Evolutionary conservation across 2,113 vertebrate species (phyloP), one percentile per base, ranked within the genome.

Genomic region (Mionectes macconnelli): DNA sequence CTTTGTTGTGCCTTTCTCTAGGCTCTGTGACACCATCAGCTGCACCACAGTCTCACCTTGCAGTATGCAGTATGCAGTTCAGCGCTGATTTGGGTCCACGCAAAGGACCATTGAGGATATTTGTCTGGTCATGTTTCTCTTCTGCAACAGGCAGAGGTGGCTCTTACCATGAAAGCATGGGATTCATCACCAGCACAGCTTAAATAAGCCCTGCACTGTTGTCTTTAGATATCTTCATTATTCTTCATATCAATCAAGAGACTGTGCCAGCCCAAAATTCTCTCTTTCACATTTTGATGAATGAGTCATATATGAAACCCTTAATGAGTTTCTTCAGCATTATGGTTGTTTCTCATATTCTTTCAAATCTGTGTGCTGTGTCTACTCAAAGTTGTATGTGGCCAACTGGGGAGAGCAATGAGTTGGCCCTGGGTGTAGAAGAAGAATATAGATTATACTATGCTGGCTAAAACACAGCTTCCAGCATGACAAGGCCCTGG

Each of bases 381-480:
- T 35, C n/a, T 62, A 2, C 60, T 40, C 63, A 24, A 39, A 45
- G 40, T 59, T 27, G 31, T 33, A 5, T 18, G 23, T 37, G 37
- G 8, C 8, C 42, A 82, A 0, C 30, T 33, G 23, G 8, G 19
- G 18, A 81, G 24, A 49, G 27, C 40, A 37, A 20, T 8, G 12
- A 74, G 7, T 3, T 27, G 15, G 10, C 6, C 23, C 14, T 21
- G 53, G 45, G 2, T 35, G 21, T 66, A 45, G 39, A 78, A 72
- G 52, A 33, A 33, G 20, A 14, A 35, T 14, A 5, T 1, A 4
- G 14, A 3, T 10, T 57, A 0, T 12, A 4, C 2, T 6, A 12
- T 6, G 12, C 10, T 28, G 45, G 17, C 45, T n/a, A 31, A 47
- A 67, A n/a, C 5, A 31, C 25, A 23, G 25, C 25, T 52, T 52